These are phyloP conservation scores for Scopus umbretta DNA, from an alignment of 2,113 vertebrate genomes.

Conservation along the genomic window DNA sequence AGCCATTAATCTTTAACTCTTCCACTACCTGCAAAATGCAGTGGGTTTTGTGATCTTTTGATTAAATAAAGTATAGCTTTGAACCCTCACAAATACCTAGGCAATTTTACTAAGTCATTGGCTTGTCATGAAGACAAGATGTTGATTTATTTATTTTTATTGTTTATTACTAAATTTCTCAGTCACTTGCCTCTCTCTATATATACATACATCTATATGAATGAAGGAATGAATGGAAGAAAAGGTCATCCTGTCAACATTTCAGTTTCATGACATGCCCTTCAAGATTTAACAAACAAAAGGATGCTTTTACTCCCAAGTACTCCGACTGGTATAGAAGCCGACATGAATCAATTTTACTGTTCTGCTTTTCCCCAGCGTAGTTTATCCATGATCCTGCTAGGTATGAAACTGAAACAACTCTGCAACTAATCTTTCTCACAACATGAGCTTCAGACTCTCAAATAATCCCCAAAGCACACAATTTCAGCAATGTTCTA, in stretches of 20 bases:
- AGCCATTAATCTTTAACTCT: constrained; percentile 77
- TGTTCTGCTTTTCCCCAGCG: not conserved
- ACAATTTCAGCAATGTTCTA: not conserved
- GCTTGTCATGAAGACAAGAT: not conserved
- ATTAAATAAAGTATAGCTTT: constrained; percentile 56
- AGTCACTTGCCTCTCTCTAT: not conserved
- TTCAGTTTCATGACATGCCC: not conserved
- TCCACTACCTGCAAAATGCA: constrained; percentile 55
- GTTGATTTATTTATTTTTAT: not conserved
- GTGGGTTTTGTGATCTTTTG: constrained; percentile 23
- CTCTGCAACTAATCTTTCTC: constrained; percentile 18
- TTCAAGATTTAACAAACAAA: not conserved
- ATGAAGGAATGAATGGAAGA: not conserved
- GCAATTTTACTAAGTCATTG: not conserved
- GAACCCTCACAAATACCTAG: constrained; percentile 33
- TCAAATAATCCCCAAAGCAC: not conserved
- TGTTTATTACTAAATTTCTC: not conserved
- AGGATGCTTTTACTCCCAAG: constrained; percentile 33
- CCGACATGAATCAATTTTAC: constrained; percentile 23
- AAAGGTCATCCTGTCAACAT: constrained; percentile 17
- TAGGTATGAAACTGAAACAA: constrained; percentile 6
- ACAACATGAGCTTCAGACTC: not conserved
- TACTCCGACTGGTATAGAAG: not conserved
- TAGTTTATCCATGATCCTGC: not conserved
- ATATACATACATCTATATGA: not conserved